A percentile compares a stretch with the other conserved stretches of the same genome.
These are phyloP conservation scores for Molanna angustata DNA, from an alignment of 2,888 invertebrate genomes.

Conservation along the genomic window DNA sequence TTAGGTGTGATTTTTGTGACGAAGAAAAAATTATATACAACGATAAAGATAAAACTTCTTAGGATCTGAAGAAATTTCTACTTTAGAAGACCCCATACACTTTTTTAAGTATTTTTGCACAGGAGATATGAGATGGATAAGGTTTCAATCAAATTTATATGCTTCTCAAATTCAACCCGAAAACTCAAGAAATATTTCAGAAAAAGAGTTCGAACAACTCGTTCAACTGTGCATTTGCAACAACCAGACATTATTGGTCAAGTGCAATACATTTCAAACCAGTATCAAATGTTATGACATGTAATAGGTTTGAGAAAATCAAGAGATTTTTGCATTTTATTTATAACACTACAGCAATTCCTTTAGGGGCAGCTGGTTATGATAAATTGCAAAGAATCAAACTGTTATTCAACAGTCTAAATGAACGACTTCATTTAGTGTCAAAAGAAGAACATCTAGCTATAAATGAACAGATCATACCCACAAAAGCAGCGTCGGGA, in stretches of 20 bases:
- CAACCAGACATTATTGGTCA: neutral
- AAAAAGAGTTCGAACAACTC: neutral
- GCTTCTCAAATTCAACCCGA: neutral
- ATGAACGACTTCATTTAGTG: constrained; percentile 25
- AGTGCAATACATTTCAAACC: neutral
- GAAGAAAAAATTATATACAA: no score
- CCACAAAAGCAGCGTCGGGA: constrained; percentile 4
- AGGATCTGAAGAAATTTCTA: neutral
- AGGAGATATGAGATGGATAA: neutral
- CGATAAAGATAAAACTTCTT: no score
- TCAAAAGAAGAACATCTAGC: constrained; percentile 37
- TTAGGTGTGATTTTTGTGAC: no score
- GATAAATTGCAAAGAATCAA: constrained; percentile 37
- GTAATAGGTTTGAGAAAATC: constrained; percentile 1
- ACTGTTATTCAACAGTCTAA: constrained; percentile 26
- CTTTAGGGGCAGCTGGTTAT: constrained; percentile 28
- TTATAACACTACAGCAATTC: constrained; percentile 3
- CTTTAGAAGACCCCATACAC: neutral
- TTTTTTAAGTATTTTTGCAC: neutral
- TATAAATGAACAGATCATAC: constrained; percentile 2
- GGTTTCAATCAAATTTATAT: neutral
- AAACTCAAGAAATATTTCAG: neutral
- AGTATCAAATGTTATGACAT: neutral
- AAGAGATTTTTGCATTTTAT: constrained; percentile 5
- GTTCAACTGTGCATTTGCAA: neutral